phyloP scores from a whole-genome alignment of 2,888 invertebrate species.

The Diplazon laetatorius region DNA sequence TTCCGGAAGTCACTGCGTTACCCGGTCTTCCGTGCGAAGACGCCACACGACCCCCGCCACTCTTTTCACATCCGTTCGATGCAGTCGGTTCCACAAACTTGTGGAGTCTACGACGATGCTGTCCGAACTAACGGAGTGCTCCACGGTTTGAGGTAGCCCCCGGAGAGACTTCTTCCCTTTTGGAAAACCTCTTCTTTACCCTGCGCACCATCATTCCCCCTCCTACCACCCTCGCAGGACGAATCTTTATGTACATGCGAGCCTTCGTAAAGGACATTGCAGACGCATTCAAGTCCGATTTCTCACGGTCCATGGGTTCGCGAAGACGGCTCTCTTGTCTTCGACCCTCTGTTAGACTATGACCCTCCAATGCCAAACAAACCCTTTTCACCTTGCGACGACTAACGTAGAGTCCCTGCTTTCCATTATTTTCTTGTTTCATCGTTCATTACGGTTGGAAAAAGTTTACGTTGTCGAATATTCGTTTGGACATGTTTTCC shows the following conservation, averaged over 20 bases:
- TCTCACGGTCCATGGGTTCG: background rate
- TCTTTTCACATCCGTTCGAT: conserved; percentile 1
- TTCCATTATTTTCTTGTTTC: conserved; percentile 4
- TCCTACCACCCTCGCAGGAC: background rate
- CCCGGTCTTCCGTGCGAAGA: conserved; percentile 43
- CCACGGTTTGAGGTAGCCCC: conserved; percentile 9
- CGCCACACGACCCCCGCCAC: conserved; percentile 36
- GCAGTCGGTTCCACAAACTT: conserved; percentile 19
- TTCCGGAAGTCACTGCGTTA: conserved; percentile 49
- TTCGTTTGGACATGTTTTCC: background rate
- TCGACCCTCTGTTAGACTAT: background rate
- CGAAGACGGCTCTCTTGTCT: background rate
- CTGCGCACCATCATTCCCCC: background rate
- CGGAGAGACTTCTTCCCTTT: background rate
- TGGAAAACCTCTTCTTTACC: conserved; percentile 11
- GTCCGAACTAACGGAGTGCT: background rate
- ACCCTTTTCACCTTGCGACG: background rate
- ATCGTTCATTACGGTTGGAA: background rate
- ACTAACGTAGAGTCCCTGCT: background rate
- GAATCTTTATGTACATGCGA: background rate
- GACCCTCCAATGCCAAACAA: background rate
- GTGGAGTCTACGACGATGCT: background rate
- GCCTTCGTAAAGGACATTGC: too few species aligned
- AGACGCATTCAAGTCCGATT: background rate
- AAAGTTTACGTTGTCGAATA: background rate